These are phyloP conservation scores for Setipinna tenuifilis DNA, from an alignment of 2,797 vertebrate genomes.

Conservation along the genomic window DNA sequence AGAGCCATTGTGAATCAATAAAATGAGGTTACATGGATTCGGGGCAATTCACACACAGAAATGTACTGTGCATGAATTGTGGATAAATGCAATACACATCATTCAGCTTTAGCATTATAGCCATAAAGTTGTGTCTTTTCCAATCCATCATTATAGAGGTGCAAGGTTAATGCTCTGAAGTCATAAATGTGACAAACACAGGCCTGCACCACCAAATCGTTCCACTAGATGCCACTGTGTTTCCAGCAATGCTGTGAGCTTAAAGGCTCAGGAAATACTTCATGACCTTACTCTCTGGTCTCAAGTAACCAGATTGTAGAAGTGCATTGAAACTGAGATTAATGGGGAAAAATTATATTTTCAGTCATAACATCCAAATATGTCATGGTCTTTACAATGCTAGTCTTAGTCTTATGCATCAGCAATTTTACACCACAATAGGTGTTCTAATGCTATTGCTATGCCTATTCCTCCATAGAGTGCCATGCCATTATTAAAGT, in stretches of 20 bases:
- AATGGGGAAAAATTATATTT: neutral
- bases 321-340: neutral
- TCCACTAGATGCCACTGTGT: conserved; percentile 73
- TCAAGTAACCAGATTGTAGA: neutral
- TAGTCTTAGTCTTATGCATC: neutral
- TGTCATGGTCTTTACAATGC: neutral
- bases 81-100: neutral
- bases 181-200: neutral
- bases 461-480: too few relatives aligned
- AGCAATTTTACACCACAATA: neutral
- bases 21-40: neutral
- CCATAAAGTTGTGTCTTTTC: neutral
- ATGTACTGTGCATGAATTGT: neutral
- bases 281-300: neutral
- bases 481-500: neutral
- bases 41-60: neutral
- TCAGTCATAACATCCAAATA: neutral
- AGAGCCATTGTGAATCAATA: neutral
- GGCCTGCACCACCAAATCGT: conserved; percentile 42
- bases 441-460: neutral
- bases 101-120: neutral
- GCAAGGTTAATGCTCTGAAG: neutral
- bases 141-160: neutral
- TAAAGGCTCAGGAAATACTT: neutral
- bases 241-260: conserved; percentile 53